Evolutionary conservation across 2,888 invertebrate genomes (phyloP).

Genomic region (Clanis bilineata): DNA sequence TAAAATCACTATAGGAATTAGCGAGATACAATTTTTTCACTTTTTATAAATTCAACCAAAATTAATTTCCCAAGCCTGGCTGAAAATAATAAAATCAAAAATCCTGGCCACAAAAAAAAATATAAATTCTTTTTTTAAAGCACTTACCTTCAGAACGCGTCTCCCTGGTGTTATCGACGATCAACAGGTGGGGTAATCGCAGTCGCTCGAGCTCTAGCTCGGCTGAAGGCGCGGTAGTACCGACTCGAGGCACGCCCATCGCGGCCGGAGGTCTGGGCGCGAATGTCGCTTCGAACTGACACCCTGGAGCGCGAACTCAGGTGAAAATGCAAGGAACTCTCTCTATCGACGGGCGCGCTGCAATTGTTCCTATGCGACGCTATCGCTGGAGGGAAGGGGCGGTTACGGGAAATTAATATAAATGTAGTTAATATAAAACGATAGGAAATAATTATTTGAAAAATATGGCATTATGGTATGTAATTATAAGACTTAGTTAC

Average conservation of each 20-base stretch:
- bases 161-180: conserved; percentile 73
- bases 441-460: background rate
- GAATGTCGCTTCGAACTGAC: conserved; percentile 54
- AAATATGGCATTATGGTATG: background rate
- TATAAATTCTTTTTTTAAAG: background rate
- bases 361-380: conserved; percentile 15
- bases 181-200: conserved; percentile 74
- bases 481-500: background rate
- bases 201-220: conserved; percentile 58
- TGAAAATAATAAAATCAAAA: background rate
- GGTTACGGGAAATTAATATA: background rate
- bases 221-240: conserved; percentile 56
- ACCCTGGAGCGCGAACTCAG: conserved; percentile 26
- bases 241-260: conserved; percentile 72
- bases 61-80: background rate
- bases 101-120: background rate
- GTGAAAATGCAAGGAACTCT: conserved; percentile 19
- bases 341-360: conserved; percentile 11
- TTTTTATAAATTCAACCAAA: no score
- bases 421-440: background rate
- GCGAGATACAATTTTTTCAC: no score
- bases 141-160: conserved; percentile 67
- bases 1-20: no score
- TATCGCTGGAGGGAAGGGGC: background rate
- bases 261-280: conserved; percentile 73